Base-by-base conservation (phyloP, 1,140 invertebrate species). In the Planococcus citri region DNA sequence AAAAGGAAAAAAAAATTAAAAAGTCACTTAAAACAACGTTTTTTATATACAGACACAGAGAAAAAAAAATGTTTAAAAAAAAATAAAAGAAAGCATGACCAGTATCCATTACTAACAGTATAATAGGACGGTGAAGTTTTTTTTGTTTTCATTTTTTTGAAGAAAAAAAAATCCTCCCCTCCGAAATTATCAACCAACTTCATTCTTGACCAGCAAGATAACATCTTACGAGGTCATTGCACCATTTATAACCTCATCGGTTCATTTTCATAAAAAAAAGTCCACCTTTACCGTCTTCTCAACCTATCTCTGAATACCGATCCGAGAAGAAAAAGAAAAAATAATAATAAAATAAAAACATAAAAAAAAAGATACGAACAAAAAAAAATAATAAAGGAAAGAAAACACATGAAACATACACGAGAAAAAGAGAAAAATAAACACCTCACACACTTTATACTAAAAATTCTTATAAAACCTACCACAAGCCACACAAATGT, bases 71-170 rank as follows among this genome's bases (percentile, higher is more conserved):
- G 17, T 4, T 4, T 8, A 17, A 22, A 58, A n/a, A 58, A 25
- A 24, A 64, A 64, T 64, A 25, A 25, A 58, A 51, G 41, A 64
- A 64, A 64, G 60, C 60, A 25, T 25, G 60, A 64, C 60, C 60
- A 64, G 60, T 64, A 64, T 64, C 25, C 25, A 64, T 17, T 64
- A 51, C 6, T n/a, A 51, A 37, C 33, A 37, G 33, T 20, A 51
- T 9, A 51, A 51, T 17, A 51, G 41, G 41, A 51, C 41, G 41
- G 41, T 51, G 41, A 51, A 51, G 17, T 51, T 9, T 51, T 51
- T 9, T 51, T 3, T n/a, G n/a, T n/a, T n/a, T n/a, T n/a, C n/a
- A n/a, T n/a, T n/a, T n/a, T n/a, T n/a, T n/a, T n/a, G n/a, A n/a
- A 51, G 17, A 51, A 51, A 51, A 51, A 51, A 6, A 51, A 6